phyloP scores from a whole-genome alignment of 2,797 vertebrate species.

The Sciurus vulgaris region DNA sequence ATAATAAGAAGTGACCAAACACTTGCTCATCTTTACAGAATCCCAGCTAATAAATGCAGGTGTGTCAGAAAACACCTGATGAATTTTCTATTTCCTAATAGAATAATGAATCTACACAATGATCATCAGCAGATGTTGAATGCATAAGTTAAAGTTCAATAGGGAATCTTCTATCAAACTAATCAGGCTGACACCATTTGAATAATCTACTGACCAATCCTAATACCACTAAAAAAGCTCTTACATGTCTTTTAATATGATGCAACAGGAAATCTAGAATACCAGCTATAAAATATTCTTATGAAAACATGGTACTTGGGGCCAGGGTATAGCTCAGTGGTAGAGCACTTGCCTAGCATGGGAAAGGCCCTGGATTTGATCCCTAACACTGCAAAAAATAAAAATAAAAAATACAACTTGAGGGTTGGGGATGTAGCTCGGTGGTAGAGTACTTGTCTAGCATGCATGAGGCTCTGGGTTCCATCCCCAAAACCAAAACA shows the following conservation, averaged over 20 bases:
- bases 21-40: slow-evolving; percentile 35
- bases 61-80: not conserved
- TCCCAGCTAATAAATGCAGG: not conserved
- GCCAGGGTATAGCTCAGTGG: too few species aligned
- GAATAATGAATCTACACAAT: slow-evolving; percentile 16
- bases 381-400: too few species aligned
- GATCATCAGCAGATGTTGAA: not conserved
- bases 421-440: not conserved
- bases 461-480: not conserved
- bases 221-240: not conserved
- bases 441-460: not conserved
- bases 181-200: not conserved
- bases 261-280: not conserved
- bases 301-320: not conserved
- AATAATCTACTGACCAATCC: not conserved
- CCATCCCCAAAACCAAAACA: not conserved
- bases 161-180: slow-evolving; percentile 30
- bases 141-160: slow-evolving; percentile 6
- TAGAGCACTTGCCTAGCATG: too few species aligned
- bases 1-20: slow-evolving; percentile 44
- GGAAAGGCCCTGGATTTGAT: too few species aligned
- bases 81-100: slow-evolving; percentile 54
- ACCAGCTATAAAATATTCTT: not conserved
- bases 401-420: not conserved
- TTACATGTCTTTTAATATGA: not conserved